Conservation (phyloP, 2,113 vertebrate species). For the Sarotherodon lohbergeri region DNA sequence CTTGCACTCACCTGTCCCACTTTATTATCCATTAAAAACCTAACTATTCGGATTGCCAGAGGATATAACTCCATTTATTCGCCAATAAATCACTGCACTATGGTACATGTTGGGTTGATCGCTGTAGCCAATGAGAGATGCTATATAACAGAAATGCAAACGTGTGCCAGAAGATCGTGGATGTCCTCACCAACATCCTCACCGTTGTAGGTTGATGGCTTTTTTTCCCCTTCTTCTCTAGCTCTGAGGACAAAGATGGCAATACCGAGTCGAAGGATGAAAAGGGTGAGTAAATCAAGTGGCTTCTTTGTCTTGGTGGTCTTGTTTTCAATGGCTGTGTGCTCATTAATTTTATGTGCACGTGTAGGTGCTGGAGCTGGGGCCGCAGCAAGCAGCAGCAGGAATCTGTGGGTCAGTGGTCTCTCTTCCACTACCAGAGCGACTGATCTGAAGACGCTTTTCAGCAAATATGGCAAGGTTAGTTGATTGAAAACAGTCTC, state of each 20-base stretch:
- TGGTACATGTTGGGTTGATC: conserved; percentile 31
- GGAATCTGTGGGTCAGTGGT: conserved; percentile 96
- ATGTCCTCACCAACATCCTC: neutral
- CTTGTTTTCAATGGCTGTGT: neutral
- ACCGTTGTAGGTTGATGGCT: conserved; percentile 6
- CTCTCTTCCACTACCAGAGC: conserved; percentile 93
- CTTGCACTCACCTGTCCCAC: conserved; percentile 34
- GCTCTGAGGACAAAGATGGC: conserved; percentile 79
- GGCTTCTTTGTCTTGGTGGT: accelerated
- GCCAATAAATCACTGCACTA: conserved; percentile 23
- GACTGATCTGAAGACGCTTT: conserved; percentile 93
- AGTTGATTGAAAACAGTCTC: accelerated
- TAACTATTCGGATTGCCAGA: conserved; percentile 42
- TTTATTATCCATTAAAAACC: conserved; percentile 38
- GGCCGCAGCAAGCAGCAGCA: conserved; percentile 68
- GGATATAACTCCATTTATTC: conserved; percentile 24
- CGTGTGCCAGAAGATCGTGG: neutral
- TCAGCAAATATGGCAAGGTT: conserved; percentile 98
- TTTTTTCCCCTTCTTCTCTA: conserved; percentile 76
- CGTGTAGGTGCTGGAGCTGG: conserved; percentile 61
- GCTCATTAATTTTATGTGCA: accelerated
- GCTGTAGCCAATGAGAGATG: conserved; percentile 13
- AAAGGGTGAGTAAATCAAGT: conserved; percentile 74
- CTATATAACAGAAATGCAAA: neutral
- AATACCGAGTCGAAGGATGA: conserved; percentile 83